phyloP scores from a whole-genome alignment of 2,113 vertebrate species.

The Lonchura striata region DNA sequence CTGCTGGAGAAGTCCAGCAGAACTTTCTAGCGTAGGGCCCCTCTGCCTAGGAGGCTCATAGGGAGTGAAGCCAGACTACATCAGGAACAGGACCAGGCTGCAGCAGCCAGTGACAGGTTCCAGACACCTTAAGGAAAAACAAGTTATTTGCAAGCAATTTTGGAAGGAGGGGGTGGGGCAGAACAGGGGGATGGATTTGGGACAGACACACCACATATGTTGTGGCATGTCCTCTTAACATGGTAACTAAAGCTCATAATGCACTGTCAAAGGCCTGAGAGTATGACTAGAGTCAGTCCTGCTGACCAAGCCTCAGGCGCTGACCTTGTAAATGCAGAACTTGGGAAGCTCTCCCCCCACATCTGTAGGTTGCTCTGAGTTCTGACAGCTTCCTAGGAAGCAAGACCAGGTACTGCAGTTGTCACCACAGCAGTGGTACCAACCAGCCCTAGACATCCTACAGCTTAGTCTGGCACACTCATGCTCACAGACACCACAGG shows the following conservation, averaged over 20 bases:
- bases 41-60: background rate
- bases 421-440: background rate
- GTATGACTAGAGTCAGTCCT: background rate
- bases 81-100: background rate
- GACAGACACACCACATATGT: background rate
- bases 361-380: background rate
- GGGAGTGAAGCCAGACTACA: background rate
- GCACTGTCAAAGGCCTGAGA: background rate
- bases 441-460: background rate
- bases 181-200: background rate
- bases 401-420: background rate
- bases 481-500: background rate
- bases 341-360: background rate
- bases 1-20: background rate
- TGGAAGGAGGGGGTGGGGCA: no score
- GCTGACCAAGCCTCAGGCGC: background rate
- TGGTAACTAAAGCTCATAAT: background rate
- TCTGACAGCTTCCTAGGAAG: background rate
- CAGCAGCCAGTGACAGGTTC: background rate
- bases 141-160: background rate
- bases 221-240: background rate
- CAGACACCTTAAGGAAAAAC: background rate
- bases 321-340: background rate
- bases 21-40: background rate
- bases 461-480: background rate